Percentiles rank a stretch among this genome's conserved stretches.
These are phyloP conservation scores for Acanthurus lineatus DNA, from an alignment of 2,797 vertebrate species.

Conservation along the genomic window DNA sequence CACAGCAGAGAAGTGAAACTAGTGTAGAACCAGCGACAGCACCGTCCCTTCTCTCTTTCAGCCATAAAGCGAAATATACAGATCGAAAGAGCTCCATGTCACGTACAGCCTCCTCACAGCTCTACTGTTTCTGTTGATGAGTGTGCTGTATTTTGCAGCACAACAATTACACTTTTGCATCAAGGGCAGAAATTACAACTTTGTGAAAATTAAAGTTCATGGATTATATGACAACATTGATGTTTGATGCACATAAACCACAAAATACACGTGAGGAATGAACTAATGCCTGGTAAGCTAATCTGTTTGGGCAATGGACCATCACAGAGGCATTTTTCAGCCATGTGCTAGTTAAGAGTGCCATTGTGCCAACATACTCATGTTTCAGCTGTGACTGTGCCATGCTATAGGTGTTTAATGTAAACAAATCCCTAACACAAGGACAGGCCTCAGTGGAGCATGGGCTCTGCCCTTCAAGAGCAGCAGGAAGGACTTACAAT, in stretches of 20 bases:
- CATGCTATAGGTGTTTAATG: conserved; percentile 21
- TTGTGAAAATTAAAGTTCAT: conserved; percentile 28
- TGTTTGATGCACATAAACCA: conserved; percentile 50
- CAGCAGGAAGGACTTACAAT: conserved; percentile 76
- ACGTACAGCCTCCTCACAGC: conserved; percentile 14
- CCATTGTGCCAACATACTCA: conserved; percentile 5
- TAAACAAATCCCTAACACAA: conserved; percentile 42
- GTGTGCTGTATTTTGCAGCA: conserved; percentile 25
- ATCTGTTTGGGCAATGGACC: conserved; percentile 60
- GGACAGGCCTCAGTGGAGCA: conserved; percentile 40
- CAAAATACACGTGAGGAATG: conserved; percentile 62
- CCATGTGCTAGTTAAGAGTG: conserved; percentile 8
- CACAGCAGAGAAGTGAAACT: conserved; percentile 80
- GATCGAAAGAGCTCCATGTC: conserved; percentile 37
- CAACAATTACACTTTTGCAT: conserved; percentile 7
- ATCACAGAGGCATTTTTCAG: conserved; percentile 54
- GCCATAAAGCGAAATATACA: conserved; percentile 44
- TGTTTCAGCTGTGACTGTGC: conserved; percentile 11
- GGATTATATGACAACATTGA: conserved; percentile 31
- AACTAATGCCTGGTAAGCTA: conserved; percentile 38
- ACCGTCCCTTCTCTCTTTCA: conserved; percentile 46
- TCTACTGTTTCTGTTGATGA: conserved; percentile 28
- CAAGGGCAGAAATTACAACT: background rate
- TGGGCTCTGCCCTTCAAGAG: conserved; percentile 58
- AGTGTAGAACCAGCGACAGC: conserved; percentile 60